Percentiles rank a stretch among this genome's conserved stretches.
Conservation (phyloP, 2,113 vertebrate genomes). For the Entomyzon cyanotis region DNA sequence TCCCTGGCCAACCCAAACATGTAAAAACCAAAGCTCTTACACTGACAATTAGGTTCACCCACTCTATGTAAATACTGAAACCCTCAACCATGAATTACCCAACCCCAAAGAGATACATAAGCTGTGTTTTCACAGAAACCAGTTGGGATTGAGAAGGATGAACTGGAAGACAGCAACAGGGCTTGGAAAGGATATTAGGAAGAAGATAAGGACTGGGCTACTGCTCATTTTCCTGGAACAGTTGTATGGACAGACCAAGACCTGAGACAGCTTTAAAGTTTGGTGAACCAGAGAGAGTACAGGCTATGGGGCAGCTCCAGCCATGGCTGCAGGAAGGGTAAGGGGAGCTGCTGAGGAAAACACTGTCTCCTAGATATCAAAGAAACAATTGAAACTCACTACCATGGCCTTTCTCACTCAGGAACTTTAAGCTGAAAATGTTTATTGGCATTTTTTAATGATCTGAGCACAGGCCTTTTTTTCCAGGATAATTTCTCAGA, state of each 20-base stretch:
- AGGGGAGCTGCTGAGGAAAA: not conserved
- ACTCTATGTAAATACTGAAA: not conserved
- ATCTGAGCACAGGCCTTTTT: not conserved
- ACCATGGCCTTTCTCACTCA: not conserved
- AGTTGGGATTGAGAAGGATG: not conserved
- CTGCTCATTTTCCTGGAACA: not conserved
- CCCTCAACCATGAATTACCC: not conserved
- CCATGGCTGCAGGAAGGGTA: not conserved
- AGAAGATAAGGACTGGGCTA: not conserved
- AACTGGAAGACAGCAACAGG: not conserved
- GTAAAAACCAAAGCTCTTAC: not conserved
- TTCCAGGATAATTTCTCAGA: not conserved
- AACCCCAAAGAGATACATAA: not conserved
- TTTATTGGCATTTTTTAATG: not conserved
- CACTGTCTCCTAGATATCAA: not conserved
- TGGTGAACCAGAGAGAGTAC: not conserved
- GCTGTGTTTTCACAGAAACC: not conserved
- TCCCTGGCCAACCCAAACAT: not conserved
- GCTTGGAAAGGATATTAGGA: not conserved
- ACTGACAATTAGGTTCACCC: not conserved
- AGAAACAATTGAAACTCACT: not conserved
- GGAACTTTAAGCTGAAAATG: not conserved
- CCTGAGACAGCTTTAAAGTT: not conserved
- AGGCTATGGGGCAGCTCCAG: not conserved
- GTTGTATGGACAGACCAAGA: not conserved